Evolutionary conservation across 2,888 invertebrate genomes (phyloP), one percentile per base, ranked within the genome.

Genomic region (Glyphotaelius pellucidus): DNA sequence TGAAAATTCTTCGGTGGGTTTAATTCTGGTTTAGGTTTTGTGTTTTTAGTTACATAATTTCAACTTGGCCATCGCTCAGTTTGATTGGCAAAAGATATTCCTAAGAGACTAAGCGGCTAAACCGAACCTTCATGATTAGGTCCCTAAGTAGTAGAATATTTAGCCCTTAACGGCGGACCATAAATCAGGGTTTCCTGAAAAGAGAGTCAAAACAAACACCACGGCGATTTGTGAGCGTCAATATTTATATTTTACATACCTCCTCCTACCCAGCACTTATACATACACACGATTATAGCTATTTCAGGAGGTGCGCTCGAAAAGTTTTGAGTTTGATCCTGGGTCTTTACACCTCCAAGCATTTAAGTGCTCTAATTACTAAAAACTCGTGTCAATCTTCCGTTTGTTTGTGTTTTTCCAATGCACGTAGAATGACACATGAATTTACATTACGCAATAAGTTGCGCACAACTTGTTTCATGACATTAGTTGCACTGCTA

Each of bases 161-260:
- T 35, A 5, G 19, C 35, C 83, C 83, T 81, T 81, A 30, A 32
- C 12, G 32, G 32, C 15, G 30, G 31, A 4, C 35, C 32, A 35
- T 83, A 83, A 83, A 83, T 83, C 83, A 83, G 25, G 35, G 31
- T n/a, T 25, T 31, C 35, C 83, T 83, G 35, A 83, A 83, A 83
- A 32, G 83, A 67, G 67, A 35, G 19, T 19, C 83, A 25, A 83
- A 83, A 35, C 25, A 67, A 67, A 83, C 83, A 19, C 35, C 83
- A 35, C 32, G 15, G 32, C 83, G 25, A 83, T 83, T 83, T 32
- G 35, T 83, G 31, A 0, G 83, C 35, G 83, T 83, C 83, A 83
- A 83, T 83, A 83, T 83, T 83, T 83, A 83, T 35, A 83, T 67
- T 67, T 67, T 67, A 67, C 67, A 67, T 11, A 9, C 67, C 19